Base-by-base conservation (phyloP, 2,113 vertebrate species). In the Anser cygnoides region DNA sequence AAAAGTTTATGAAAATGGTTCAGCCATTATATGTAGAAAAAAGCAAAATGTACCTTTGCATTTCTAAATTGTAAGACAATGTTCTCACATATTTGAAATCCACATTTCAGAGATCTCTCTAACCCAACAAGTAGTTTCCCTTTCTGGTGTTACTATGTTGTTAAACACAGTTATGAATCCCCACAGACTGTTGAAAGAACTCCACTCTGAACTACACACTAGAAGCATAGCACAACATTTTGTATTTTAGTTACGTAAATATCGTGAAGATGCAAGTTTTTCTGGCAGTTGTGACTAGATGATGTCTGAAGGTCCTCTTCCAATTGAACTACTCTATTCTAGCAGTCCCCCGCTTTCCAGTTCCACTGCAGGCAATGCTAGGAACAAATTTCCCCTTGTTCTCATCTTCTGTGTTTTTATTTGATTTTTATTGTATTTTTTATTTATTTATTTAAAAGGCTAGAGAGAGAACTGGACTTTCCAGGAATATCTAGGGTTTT, bases 121-220 rank as follows among this genome's bases (percentile, higher is more conserved):
- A 31, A 88, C 80, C 72, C 93, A 97, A 84, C 44, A 91, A 84
- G 57, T 78, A 71, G 93, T 93, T 95, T 92, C 37, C 41, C 76
- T 96, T 95, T 73, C 92, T 96, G 90, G 74, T 85, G 84, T 86
- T 95, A 93, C 89, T 86, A 57, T 87, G 90, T 90, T 95, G 84
- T 92, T 94, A 96, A 97, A 95, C 74, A 92, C 8, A 77, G 92
- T 92, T 96, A 71, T 65, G 59, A 97, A 96, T 96, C 95, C 89
- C 55, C 78, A 91, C 84, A 85, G 84, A 63, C 85, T 62, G 82
- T 93, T 94, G 92, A 80, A 97, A 98, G 92, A 97, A 85, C 93
- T 97, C 95, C 67, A 67, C 74, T 96, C 80, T 96, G 97, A 84
- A 97, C 91, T 97, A 95, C 97, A 87, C 92, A 96, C 22, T 83